These are phyloP conservation scores for Cantharis lateralis DNA, from an alignment of 2,888 invertebrate genomes.

Conservation along the genomic window DNA sequence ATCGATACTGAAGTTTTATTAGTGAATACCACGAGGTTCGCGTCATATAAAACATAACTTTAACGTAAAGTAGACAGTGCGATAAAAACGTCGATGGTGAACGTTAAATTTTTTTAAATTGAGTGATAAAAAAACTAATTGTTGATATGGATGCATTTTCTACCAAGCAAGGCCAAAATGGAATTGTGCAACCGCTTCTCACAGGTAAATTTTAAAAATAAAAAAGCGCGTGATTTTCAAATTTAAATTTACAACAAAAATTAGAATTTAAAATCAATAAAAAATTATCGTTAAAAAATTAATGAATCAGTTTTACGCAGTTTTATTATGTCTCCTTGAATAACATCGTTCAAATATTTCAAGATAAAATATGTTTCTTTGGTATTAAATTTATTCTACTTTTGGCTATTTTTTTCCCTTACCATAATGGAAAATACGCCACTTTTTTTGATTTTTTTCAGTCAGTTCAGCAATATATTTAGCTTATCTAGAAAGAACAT, in stretches of 20 bases:
- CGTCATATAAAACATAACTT: conserved; percentile 19
- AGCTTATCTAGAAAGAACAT: too few relatives aligned
- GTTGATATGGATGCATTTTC: not conserved
- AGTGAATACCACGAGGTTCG: conserved; percentile 11
- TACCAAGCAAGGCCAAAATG: conserved; percentile 63
- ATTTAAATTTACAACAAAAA: conserved; percentile 5
- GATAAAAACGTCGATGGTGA: not conserved
- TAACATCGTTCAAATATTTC: not conserved
- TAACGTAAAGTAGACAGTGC: conserved; percentile 6
- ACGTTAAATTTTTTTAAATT: not conserved
- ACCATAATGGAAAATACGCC: too few relatives aligned
- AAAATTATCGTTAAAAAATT: not conserved
- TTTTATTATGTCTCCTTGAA: not conserved
- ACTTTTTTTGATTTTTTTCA: too few relatives aligned
- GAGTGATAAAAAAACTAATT: not conserved
- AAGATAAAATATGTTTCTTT: not conserved
- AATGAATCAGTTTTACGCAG: not conserved
- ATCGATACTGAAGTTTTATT: conserved; percentile 16
- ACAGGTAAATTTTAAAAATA: conserved; percentile 71
- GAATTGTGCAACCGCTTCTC: conserved; percentile 86
- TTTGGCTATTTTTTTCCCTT: too few relatives aligned
- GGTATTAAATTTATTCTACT: not conserved
- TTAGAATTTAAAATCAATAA: not conserved
- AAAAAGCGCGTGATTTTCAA: not conserved
- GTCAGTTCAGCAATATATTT: too few relatives aligned